Percentiles rank a stretch among this genome's conserved stretches.
phyloP scores from a whole-genome alignment of 1,140 invertebrate genomes.

The Ceratina japonica region DNA sequence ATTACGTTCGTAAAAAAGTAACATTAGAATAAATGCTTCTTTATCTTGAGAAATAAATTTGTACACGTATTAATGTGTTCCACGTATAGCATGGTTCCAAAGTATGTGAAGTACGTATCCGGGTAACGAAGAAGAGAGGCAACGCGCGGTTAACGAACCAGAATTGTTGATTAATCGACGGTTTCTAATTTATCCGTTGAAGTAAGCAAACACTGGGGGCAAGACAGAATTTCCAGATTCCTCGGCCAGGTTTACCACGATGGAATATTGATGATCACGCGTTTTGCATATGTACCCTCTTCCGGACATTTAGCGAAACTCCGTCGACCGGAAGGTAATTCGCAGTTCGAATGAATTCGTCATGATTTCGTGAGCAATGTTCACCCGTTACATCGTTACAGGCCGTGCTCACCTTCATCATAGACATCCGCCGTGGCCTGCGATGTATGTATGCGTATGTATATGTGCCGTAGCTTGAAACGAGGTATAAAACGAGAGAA shows the following conservation, averaged over 20 bases:
- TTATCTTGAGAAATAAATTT: too few relatives aligned
- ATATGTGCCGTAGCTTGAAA: constrained; percentile 36
- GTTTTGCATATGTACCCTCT: constrained; percentile 57
- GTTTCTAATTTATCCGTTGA: constrained; percentile 48
- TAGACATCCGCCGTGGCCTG: constrained; percentile 54
- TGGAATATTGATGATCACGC: constrained; percentile 62
- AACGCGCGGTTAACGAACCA: constrained; percentile 38
- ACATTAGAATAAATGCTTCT: too few relatives aligned
- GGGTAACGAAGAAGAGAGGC: constrained; percentile 10
- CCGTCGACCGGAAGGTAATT: constrained; percentile 61
- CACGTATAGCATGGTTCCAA: background rate
- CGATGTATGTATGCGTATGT: constrained; percentile 34
- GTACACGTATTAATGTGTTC: too few relatives aligned
- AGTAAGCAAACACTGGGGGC: constrained; percentile 46
- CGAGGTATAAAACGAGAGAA: constrained; percentile 50
- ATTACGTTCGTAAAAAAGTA: too few relatives aligned
- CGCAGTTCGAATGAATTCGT: constrained; percentile 62
- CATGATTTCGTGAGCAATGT: constrained; percentile 61
- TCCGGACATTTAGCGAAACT: constrained; percentile 63
- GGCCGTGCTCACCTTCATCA: constrained; percentile 53
- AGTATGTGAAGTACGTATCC: background rate
- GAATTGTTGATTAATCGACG: constrained; percentile 53
- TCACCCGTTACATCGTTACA: constrained; percentile 67
- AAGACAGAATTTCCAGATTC: constrained; percentile 58
- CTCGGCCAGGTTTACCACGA: constrained; percentile 55